Conservation (phyloP, 2,113 vertebrate species). For the Dermatemys mawii region DNA sequence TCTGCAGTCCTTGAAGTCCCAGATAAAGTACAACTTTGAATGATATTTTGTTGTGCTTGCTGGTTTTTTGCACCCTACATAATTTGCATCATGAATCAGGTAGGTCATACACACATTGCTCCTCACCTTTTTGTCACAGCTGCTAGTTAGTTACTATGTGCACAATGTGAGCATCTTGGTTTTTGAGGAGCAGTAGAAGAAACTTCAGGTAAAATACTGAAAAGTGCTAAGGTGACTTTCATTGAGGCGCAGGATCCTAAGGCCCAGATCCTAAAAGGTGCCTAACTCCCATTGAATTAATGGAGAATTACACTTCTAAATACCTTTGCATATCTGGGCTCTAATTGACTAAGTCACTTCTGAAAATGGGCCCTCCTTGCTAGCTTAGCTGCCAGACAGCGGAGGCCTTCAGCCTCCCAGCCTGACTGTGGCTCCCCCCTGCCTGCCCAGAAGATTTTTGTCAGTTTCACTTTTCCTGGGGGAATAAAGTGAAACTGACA, state of each 20-base stretch:
- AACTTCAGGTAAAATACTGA: conserved; percentile 43
- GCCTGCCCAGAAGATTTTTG: neutral
- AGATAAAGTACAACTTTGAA: neutral
- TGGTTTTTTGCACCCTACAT: neutral
- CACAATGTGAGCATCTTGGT: neutral
- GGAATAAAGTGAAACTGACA: neutral
- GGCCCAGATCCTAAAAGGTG: neutral
- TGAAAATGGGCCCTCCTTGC: conserved; percentile 43
- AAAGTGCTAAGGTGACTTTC: conserved; percentile 1
- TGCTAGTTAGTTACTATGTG: neutral
- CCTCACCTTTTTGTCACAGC: neutral
- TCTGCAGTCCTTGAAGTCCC: neutral
- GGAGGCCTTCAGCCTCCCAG: neutral
- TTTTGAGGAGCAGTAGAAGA: neutral
- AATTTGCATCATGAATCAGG: accelerated
- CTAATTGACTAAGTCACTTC: neutral
- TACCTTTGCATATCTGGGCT: neutral
- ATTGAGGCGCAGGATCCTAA: neutral
- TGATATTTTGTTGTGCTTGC: neutral
- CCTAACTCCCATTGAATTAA: neutral
- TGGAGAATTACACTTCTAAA: neutral
- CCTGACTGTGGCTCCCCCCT: neutral
- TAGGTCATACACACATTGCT: neutral
- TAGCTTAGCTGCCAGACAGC: neutral
- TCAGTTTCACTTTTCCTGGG: neutral